Base-by-base conservation (phyloP, 2,888 invertebrate species). In the Pyrrhosoma nymphula region DNA sequence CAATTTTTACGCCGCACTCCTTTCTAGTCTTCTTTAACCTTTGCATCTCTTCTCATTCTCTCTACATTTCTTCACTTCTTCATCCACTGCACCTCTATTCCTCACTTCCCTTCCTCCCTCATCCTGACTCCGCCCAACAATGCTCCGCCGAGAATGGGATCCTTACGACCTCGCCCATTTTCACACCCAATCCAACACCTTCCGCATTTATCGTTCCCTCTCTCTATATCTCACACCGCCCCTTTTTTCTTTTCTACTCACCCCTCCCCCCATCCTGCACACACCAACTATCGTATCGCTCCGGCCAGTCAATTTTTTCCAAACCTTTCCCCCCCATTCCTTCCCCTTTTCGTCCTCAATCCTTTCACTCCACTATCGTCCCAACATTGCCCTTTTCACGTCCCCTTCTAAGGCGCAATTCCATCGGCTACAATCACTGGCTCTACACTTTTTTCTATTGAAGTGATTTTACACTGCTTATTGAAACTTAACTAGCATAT, bases 141-240 rank as follows among this genome's bases (percentile, higher is more conserved):
- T 91, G 60, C 60, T 35, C 60, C 90, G 39, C 47, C 75, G n/a
- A 69, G 75, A 93, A 93, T 69, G 93, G 69, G 93, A 75, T 93
- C 69, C 93, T 93, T 93, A 93, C 93, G 93, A 93, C 75, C 69
- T 93, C 47, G 18, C 47, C 93, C 69, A 93, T 75, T 93, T 93
- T 75, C 93, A 93, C 93, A 93, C 93, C 69, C 69, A 69, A 47
- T 93, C 93, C 39, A 39, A 69, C 91, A 89, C 89, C 89, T 60
- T 93, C 93, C 47, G 47, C 47, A 26, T 93, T 69, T 75, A 69
- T 93, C 26, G 18, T 69, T 75, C 47, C 47, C 47, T 47, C 47
- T 47, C 63, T 91, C 63, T 63, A 23, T 39, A 47, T 4, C 47
- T 18, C 60, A 10, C 60, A 60, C 60, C 3, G 12, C 18, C 88